These are phyloP conservation scores for Apaloderma vittatum DNA, from an alignment of 2,113 vertebrate genomes.

Conservation along the genomic window DNA sequence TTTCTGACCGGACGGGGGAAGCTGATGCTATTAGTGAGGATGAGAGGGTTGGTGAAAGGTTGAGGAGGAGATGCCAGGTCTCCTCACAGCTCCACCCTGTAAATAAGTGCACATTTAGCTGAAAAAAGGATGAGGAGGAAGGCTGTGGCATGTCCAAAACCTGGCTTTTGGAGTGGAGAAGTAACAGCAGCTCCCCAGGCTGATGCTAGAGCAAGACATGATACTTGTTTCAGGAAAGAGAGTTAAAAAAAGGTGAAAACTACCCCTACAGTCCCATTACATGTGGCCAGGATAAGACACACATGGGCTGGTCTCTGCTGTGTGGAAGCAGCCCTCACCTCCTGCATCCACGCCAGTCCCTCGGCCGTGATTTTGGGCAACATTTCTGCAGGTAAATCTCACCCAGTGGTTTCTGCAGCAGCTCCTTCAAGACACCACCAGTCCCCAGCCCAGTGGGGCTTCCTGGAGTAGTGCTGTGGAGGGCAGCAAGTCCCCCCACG, in stretches of 20 bases:
- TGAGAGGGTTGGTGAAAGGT: neutral
- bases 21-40: accelerated
- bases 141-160: accelerated
- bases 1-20: accelerated
- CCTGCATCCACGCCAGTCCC: accelerated
- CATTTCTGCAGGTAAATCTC: neutral
- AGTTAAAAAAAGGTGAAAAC: neutral
- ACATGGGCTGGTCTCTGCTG: neutral
- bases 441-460: neutral
- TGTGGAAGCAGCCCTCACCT: neutral
- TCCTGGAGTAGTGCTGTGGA: accelerated
- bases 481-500: neutral
- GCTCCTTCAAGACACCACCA: accelerated
- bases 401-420: neutral
- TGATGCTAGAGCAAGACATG: accelerated
- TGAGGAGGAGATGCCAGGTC: neutral
- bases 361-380: accelerated
- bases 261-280: accelerated
- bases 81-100: neutral
- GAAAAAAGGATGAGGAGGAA: neutral
- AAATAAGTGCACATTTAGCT: neutral
- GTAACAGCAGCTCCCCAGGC: neutral
- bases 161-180: accelerated
- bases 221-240: neutral
- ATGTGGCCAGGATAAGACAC: accelerated